phyloP scores from a whole-genome alignment of 2,888 invertebrate genomes.

The Hydraecia micacea region DNA sequence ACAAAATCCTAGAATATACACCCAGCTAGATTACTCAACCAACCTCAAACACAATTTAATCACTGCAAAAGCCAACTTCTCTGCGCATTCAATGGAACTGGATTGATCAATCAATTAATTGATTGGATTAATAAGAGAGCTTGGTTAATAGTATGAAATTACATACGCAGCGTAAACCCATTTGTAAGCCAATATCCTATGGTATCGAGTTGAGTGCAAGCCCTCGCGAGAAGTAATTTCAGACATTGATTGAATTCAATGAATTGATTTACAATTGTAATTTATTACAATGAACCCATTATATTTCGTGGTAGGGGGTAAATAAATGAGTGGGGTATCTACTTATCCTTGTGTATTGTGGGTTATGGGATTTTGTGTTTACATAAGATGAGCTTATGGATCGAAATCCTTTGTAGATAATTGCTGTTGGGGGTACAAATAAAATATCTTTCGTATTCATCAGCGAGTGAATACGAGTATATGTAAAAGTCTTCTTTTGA shows the following conservation, averaged over 20 bases:
- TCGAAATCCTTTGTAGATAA: constrained; percentile 17
- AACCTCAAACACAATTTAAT: constrained; percentile 47
- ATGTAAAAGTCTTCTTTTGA: constrained; percentile 10
- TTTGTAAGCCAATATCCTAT: constrained; percentile 39
- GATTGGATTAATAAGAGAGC: constrained; percentile 45
- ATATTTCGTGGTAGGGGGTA: constrained; percentile 44
- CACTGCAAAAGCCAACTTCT: constrained; percentile 27
- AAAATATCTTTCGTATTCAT: neutral
- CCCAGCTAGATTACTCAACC: constrained; percentile 18
- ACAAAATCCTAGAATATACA: neutral
- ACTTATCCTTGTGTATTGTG: constrained; percentile 35
- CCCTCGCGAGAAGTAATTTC: constrained; percentile 46
- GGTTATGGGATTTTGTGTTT: constrained; percentile 35
- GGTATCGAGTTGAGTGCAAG: constrained; percentile 26
- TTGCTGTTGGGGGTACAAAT: neutral
- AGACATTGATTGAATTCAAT: constrained; percentile 51
- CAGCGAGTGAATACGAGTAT: neutral
- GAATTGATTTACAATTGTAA: constrained; percentile 66
- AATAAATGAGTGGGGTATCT: constrained; percentile 50
- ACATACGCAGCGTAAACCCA: constrained; percentile 27
- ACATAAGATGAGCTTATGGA: neutral
- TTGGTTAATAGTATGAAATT: constrained; percentile 50
- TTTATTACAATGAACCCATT: constrained; percentile 63
- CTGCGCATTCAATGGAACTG: constrained; percentile 26
- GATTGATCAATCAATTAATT: constrained; percentile 55